Evolutionary conservation across 2,113 vertebrate genomes (phyloP).

Genomic region (Carollia perspicillata): DNA sequence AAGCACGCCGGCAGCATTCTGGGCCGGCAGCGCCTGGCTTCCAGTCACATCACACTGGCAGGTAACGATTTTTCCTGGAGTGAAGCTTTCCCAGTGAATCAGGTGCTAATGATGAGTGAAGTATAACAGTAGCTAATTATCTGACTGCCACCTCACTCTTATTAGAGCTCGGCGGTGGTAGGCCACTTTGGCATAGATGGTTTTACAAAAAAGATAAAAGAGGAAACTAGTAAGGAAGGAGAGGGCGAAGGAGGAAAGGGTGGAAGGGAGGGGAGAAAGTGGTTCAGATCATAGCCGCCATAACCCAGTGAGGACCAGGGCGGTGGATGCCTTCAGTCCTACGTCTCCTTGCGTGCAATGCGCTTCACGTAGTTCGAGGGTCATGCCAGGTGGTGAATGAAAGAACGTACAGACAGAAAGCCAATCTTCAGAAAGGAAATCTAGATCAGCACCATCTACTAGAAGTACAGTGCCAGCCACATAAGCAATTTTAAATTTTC

Average conservation of each 20-base stretch:
- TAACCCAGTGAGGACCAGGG: not conserved
- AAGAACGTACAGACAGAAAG: not conserved
- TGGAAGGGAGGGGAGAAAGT: not conserved
- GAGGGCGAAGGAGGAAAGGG: not conserved
- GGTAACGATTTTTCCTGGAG: conserved; percentile 68
- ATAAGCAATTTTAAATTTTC: not conserved
- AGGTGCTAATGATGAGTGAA: conserved; percentile 61
- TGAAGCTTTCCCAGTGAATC: conserved; percentile 58
- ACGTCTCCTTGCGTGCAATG: not conserved
- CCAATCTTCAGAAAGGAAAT: not conserved
- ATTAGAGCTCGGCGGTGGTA: not conserved
- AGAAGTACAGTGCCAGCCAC: not conserved
- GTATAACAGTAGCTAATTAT: conserved; percentile 45
- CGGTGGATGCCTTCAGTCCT: fast-evolving
- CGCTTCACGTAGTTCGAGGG: fast-evolving
- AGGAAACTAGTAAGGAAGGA: not conserved
- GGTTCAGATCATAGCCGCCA: not conserved
- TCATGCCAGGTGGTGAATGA: not conserved
- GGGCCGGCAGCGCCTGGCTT: conserved; percentile 17
- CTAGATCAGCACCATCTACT: not conserved
- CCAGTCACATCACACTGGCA: conserved; percentile 37
- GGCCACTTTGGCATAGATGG: not conserved
- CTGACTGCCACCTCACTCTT: not conserved
- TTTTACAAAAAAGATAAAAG: not conserved
- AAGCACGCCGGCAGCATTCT: conserved; percentile 28